A percentile compares a stretch with the other conserved stretches of the same genome.
Evolutionary conservation across 2,113 vertebrate genomes (phyloP).

Genomic region (Athene cunicularia): DNA sequence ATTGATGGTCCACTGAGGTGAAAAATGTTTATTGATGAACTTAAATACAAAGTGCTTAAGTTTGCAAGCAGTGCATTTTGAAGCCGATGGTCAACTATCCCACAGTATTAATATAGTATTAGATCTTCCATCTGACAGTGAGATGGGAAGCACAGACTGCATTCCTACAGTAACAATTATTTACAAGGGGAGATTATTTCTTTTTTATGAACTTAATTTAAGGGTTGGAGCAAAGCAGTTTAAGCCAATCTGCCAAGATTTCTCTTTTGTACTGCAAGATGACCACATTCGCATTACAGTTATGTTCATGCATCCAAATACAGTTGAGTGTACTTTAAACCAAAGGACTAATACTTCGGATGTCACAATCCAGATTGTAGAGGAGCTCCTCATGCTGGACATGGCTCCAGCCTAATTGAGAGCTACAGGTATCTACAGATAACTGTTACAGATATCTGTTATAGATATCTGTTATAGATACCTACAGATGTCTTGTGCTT

Average conservation of each 20-base stretch:
- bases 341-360: background rate
- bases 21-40: background rate
- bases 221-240: background rate
- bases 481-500: background rate
- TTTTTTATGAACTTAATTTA: background rate
- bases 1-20: background rate
- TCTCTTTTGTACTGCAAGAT: background rate
- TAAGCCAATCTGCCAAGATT: background rate
- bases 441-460: background rate
- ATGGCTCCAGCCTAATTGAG: background rate
- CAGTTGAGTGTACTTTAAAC: background rate
- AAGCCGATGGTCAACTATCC: background rate
- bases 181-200: background rate
- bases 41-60: background rate
- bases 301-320: background rate
- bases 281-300: background rate
- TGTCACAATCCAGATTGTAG: background rate
- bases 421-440: background rate
- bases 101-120: background rate
- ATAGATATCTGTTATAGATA: background rate
- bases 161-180: background rate
- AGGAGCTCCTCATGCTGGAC: background rate
- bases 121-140: background rate
- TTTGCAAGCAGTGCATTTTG: background rate
- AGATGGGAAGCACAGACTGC: background rate